phyloP scores from a whole-genome alignment of 2,797 vertebrate genomes.

The Otus scops region DNA sequence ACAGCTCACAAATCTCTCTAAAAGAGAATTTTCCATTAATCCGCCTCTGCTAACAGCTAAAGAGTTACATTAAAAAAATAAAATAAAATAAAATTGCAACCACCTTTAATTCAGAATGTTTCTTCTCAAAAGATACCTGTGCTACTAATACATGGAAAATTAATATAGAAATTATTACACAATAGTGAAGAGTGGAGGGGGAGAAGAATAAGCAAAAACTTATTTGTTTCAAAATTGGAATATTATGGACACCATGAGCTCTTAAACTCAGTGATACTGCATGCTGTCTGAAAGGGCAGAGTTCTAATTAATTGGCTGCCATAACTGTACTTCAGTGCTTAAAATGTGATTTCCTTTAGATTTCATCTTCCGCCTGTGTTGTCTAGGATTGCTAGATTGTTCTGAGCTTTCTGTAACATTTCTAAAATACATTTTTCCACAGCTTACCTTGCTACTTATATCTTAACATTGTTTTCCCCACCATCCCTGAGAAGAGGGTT shows the following conservation, averaged over 20 bases:
- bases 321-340: background rate
- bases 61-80: background rate
- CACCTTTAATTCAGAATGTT: background rate
- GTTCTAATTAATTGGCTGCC: background rate
- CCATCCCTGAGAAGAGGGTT: background rate
- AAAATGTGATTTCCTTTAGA: background rate
- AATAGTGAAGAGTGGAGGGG: background rate
- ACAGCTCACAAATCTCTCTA: background rate
- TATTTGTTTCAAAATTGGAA: background rate
- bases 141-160: background rate
- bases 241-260: background rate
- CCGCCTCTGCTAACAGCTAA: background rate
- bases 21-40: background rate
- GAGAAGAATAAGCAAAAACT: background rate
- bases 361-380: background rate
- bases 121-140: background rate
- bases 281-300: background rate
- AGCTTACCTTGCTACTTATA: background rate
- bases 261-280: fast-evolving
- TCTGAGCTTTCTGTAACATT: background rate
- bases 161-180: background rate
- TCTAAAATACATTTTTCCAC: background rate
- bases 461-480: background rate
- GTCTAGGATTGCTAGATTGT: background rate
- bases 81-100: background rate